These are phyloP conservation scores for Ceuthmochares aereus DNA, from an alignment of 2,113 vertebrate genomes.

Conservation along the genomic window DNA sequence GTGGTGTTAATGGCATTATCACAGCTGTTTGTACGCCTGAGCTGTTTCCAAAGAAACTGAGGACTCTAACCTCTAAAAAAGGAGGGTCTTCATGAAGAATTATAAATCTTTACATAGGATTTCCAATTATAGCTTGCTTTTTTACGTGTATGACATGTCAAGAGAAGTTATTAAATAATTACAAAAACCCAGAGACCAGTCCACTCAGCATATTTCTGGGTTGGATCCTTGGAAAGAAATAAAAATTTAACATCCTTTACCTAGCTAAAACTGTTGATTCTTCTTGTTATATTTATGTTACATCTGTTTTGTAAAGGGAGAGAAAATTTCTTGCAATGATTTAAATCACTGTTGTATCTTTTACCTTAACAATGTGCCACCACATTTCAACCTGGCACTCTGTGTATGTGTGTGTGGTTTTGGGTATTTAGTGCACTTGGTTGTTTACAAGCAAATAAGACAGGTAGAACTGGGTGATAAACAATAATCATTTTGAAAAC, in stretches of 20 bases:
- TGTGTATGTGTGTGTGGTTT: not conserved
- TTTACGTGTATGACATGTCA: not conserved
- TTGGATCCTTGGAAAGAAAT: not conserved
- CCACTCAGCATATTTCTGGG: not conserved
- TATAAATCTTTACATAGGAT: not conserved
- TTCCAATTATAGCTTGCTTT: not conserved
- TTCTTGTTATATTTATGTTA: not conserved
- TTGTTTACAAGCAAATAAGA: not conserved
- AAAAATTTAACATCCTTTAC: not conserved
- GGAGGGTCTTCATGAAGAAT: no score
- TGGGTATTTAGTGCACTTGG: not conserved
- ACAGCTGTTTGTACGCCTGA: no score
- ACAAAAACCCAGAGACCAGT: not conserved
- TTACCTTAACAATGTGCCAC: not conserved
- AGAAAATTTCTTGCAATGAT: not conserved
- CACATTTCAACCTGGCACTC: not conserved
- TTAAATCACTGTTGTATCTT: not conserved
- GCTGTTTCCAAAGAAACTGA: no score
- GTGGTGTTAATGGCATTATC: no score
- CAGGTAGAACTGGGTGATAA: not conserved
- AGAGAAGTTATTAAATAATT: not conserved
- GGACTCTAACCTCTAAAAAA: no score
- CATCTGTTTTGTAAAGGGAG: not conserved
- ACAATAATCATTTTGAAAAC: not conserved
- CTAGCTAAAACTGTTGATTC: not conserved